These are phyloP conservation scores for Andrena fulva DNA, from an alignment of 2,888 invertebrate genomes.

Conservation along the genomic window DNA sequence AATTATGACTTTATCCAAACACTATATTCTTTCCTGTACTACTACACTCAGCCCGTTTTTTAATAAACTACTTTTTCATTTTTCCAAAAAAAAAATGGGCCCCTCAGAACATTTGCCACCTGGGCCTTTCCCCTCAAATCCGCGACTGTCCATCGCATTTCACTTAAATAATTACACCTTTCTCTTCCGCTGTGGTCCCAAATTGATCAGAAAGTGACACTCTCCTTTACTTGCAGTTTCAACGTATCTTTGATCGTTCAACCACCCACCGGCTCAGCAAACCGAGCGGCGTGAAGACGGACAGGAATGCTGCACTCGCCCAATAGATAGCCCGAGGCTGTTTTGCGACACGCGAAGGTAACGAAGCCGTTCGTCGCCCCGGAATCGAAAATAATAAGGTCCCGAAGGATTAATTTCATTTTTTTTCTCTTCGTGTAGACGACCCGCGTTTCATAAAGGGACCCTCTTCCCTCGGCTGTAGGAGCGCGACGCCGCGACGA, in stretches of 20 bases:
- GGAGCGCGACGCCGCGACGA: constrained; percentile 54
- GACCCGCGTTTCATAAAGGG: constrained; percentile 39
- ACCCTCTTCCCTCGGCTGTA: neutral
- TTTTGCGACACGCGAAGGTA: neutral
- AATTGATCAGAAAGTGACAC: neutral
- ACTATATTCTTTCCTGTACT: too few relatives aligned
- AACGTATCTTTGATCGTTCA: neutral
- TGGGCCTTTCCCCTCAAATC: too few relatives aligned
- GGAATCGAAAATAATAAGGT: constrained; percentile 54
- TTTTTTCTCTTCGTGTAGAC: constrained; percentile 41
- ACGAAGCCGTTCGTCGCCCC: neutral
- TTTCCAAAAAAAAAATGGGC: too few relatives aligned
- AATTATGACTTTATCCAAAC: too few relatives aligned
- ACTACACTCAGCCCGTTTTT: too few relatives aligned
- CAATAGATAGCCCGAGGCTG: neutral
- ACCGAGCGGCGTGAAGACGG: neutral
- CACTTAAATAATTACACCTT: neutral
- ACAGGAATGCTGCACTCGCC: neutral
- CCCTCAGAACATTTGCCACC: too few relatives aligned
- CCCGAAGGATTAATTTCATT: constrained; percentile 46
- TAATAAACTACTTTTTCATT: too few relatives aligned
- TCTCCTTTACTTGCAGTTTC: neutral
- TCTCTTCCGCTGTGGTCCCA: neutral
- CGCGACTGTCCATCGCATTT: too few relatives aligned
- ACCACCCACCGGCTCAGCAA: neutral